These are phyloP conservation scores for Nomada lathburiana DNA, from an alignment of 2,888 invertebrate genomes.

Conservation along the genomic window DNA sequence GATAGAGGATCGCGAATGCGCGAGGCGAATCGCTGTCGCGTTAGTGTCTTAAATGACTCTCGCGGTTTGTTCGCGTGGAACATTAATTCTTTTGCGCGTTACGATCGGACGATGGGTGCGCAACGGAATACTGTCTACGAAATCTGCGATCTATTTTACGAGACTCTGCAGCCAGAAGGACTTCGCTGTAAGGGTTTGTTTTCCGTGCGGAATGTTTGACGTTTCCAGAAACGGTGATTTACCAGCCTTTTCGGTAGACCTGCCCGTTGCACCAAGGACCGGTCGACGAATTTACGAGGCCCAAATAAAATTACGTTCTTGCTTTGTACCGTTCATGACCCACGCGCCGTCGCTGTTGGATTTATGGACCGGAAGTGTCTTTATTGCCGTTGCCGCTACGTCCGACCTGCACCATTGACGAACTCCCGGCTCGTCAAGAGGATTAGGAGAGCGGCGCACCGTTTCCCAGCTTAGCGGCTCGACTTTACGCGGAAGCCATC, in stretches of 20 bases:
- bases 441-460: conserved; percentile 67
- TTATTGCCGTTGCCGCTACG: conserved; percentile 30
- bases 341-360: conserved; percentile 11
- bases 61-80: background rate
- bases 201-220: too few relatives aligned
- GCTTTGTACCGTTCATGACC: conserved; percentile 26
- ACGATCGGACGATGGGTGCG: too few relatives aligned
- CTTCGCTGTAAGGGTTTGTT: too few relatives aligned
- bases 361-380: conserved; percentile 57
- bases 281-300: conserved; percentile 19
- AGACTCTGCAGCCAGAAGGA: too few relatives aligned
- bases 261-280: background rate
- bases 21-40: background rate
- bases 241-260: background rate
- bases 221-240: background rate
- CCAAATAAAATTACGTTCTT: conserved; percentile 27
- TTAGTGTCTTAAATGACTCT: conserved; percentile 18
- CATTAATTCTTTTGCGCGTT: background rate
- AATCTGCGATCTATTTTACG: too few relatives aligned
- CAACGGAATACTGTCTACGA: too few relatives aligned
- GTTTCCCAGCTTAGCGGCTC: conserved; percentile 59
- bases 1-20: background rate
- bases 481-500: conserved; percentile 23
- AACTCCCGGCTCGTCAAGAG: conserved; percentile 71
- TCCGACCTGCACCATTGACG: conserved; percentile 40